Evolutionary conservation across 2,113 vertebrate genomes (phyloP).

Genomic region (Antechinus flavipes): DNA sequence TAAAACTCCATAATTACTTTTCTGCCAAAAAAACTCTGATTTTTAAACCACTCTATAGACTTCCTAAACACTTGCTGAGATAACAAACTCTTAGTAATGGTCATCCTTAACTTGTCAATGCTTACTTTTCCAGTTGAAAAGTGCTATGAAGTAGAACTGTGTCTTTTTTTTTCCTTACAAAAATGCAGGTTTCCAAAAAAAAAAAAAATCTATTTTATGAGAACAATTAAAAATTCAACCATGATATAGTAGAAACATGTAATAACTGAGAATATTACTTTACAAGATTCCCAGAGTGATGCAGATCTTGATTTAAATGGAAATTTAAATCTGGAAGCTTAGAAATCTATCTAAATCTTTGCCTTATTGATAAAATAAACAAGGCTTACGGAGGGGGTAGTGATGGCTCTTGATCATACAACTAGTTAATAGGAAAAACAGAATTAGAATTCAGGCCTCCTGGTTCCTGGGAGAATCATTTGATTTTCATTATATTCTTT

Average conservation of each 20-base stretch:
- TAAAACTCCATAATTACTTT: slow-evolving; percentile 74
- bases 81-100: slow-evolving; percentile 22
- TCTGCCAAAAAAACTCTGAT: slow-evolving; percentile 60
- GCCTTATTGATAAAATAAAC: not conserved
- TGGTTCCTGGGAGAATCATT: not conserved
- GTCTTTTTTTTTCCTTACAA: slow-evolving; percentile 31
- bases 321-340: not conserved
- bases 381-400: not conserved
- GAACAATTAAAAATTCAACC: not conserved
- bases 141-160: not conserved
- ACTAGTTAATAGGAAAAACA: not conserved
- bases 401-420: not conserved
- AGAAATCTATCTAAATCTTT: not conserved
- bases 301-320: not conserved
- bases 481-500: not conserved
- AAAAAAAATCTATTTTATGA: not conserved
- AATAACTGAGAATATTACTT: not conserved
- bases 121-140: slow-evolving; percentile 8
- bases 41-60: slow-evolving; percentile 36
- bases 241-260: not conserved
- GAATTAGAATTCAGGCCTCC: not conserved
- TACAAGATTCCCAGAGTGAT: not conserved
- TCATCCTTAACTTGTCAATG: slow-evolving; percentile 31
- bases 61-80: slow-evolving; percentile 16
- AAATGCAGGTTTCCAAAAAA: slow-evolving; percentile 17